These are phyloP conservation scores for Polymixis lichenea DNA, from an alignment of 2,888 invertebrate genomes.

Conservation along the genomic window DNA sequence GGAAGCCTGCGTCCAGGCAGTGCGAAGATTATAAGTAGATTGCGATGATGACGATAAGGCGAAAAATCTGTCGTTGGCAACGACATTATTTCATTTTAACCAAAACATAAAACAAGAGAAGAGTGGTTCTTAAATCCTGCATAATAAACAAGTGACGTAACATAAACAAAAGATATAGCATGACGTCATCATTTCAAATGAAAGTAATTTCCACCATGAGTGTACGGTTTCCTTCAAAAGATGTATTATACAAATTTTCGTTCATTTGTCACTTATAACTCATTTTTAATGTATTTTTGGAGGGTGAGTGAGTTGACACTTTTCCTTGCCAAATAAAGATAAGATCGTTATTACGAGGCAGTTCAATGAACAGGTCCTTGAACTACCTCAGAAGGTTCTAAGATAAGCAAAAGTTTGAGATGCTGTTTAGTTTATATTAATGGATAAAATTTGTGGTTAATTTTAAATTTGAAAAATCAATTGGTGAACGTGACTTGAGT, in stretches of 20 bases:
- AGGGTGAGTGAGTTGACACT: slow-evolving; percentile 27
- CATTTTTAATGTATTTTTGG: slow-evolving; percentile 43
- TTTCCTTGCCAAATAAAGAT: slow-evolving; percentile 23
- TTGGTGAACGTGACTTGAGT: background rate
- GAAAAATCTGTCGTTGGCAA: background rate
- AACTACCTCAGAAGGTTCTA: too few relatives aligned
- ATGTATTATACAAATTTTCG: slow-evolving; percentile 23
- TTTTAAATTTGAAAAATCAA: background rate
- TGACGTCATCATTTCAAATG: slow-evolving; percentile 44
- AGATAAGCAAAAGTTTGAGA: too few relatives aligned
- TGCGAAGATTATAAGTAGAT: too few relatives aligned
- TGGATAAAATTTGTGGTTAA: background rate
- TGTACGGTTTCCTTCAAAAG: slow-evolving; percentile 33
- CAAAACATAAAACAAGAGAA: slow-evolving; percentile 2
- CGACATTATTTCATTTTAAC: background rate
- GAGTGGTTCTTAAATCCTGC: background rate
- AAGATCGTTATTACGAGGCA: background rate
- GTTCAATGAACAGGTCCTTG: background rate
- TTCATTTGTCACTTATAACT: slow-evolving; percentile 25
- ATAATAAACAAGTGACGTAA: slow-evolving; percentile 5
- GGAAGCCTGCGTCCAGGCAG: too few relatives aligned
- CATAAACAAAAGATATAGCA: slow-evolving; percentile 13
- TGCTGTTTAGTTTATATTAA: background rate
- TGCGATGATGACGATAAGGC: too few relatives aligned
- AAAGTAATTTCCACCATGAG: slow-evolving; percentile 31